Conservation (phyloP, 1,140 invertebrate species). For the Pachyrhynchus sulphureomaculatus region DNA sequence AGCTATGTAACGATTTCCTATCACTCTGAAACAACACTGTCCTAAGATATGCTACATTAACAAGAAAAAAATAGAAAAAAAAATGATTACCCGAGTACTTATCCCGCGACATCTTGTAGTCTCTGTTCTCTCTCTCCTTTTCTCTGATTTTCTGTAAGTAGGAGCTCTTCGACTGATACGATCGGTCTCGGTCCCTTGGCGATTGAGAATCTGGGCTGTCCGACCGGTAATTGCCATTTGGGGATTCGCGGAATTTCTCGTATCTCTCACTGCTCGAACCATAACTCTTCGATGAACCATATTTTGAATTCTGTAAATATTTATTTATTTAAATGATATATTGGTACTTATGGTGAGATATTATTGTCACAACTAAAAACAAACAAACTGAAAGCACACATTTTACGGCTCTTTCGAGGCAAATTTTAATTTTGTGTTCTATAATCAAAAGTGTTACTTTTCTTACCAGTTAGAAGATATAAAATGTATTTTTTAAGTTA, state of each 20-base stretch:
- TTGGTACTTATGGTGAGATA: too few species aligned
- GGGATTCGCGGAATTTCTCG: slow-evolving; percentile 69
- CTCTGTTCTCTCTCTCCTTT: slow-evolving; percentile 89
- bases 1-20: too few species aligned
- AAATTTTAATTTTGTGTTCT: too few species aligned
- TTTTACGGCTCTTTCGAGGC: too few species aligned
- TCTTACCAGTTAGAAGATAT: too few species aligned
- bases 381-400: neutral
- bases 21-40: too few species aligned
- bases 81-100: slow-evolving; percentile 72
- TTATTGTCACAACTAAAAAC: neutral
- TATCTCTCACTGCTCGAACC: slow-evolving; percentile 58
- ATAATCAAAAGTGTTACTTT: too few species aligned
- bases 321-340: neutral
- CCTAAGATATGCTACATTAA: too few species aligned
- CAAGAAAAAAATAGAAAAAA: neutral
- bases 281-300: slow-evolving; percentile 71
- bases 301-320: slow-evolving; percentile 70
- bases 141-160: slow-evolving; percentile 77
- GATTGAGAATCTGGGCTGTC: slow-evolving; percentile 69
- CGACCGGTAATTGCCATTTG: slow-evolving; percentile 75
- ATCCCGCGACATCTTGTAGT: slow-evolving; percentile 83
- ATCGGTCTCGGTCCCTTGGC: slow-evolving; percentile 68
- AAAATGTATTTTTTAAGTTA: too few species aligned
- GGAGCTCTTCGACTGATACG: slow-evolving; percentile 74